Evolutionary conservation across 2,888 invertebrate genomes (phyloP).

Genomic region (Formica aserva): DNA sequence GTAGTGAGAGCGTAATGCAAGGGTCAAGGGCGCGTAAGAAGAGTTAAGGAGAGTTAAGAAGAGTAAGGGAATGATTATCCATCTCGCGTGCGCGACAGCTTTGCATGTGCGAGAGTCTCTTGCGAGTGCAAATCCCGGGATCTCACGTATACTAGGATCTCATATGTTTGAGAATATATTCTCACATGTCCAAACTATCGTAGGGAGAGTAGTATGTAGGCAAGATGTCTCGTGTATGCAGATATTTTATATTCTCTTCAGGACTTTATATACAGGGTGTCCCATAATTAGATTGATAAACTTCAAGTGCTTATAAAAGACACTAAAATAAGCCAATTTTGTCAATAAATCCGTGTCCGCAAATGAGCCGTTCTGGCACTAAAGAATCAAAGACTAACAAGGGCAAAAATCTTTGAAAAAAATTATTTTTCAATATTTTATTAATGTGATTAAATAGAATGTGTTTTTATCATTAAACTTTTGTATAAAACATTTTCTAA

Average conservation of each 20-base stretch:
- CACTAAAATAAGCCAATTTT: too few species aligned
- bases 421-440: too few species aligned
- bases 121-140: conserved; percentile 6
- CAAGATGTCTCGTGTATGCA: background rate
- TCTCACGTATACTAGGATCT: background rate
- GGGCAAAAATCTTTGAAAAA: too few species aligned
- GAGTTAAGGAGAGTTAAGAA: background rate
- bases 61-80: background rate
- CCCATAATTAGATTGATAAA: too few species aligned
- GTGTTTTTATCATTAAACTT: too few species aligned
- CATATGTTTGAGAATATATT: background rate
- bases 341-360: too few species aligned
- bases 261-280: background rate
- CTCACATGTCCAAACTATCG: background rate
- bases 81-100: background rate
- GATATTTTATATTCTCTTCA: background rate
- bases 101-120: conserved; percentile 6
- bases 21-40: conserved; percentile 6
- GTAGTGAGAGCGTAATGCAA: conserved; percentile 2
- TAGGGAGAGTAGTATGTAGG: background rate
- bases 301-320: too few species aligned
- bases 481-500: too few species aligned
- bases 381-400: too few species aligned
- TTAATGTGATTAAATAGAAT: too few species aligned
- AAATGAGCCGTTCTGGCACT: too few species aligned